Conservation (phyloP, 2,113 vertebrate species). For the Alethe castanea region DNA sequence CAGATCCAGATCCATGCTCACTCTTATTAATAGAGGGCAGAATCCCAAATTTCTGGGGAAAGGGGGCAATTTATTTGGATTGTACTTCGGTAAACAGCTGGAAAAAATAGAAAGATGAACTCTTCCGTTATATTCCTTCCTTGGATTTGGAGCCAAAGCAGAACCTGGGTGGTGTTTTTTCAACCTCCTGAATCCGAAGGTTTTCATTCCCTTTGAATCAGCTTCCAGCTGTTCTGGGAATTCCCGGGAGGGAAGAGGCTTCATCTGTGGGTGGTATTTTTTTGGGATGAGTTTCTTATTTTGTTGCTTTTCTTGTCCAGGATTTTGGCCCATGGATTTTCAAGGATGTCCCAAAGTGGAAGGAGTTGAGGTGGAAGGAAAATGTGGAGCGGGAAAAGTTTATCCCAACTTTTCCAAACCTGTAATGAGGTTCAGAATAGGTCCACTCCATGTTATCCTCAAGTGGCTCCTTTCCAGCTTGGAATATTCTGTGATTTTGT, state of each 20-base stretch:
- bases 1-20: fast-evolving
- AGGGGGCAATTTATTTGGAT: background rate
- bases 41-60: background rate
- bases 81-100: background rate
- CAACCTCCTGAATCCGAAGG: background rate
- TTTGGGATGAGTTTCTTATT: background rate
- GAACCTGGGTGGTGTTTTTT: background rate
- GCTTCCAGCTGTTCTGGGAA: slow-evolving; percentile 22
- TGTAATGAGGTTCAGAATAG: background rate
- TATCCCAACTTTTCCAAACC: background rate
- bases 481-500: background rate
- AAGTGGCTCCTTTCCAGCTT: background rate
- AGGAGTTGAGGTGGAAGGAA: background rate
- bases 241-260: background rate
- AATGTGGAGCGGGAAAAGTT: background rate
- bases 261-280: background rate
- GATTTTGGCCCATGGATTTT: background rate
- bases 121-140: background rate
- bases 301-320: background rate
- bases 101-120: background rate
- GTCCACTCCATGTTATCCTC: background rate
- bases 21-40: background rate
- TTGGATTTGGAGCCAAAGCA: background rate
- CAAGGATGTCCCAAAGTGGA: background rate
- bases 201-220: background rate